A percentile compares a stretch with the other conserved stretches of the same genome.
These are phyloP conservation scores for Diphyllodes magnificus DNA, from an alignment of 2,113 vertebrate genomes.

Conservation along the genomic window DNA sequence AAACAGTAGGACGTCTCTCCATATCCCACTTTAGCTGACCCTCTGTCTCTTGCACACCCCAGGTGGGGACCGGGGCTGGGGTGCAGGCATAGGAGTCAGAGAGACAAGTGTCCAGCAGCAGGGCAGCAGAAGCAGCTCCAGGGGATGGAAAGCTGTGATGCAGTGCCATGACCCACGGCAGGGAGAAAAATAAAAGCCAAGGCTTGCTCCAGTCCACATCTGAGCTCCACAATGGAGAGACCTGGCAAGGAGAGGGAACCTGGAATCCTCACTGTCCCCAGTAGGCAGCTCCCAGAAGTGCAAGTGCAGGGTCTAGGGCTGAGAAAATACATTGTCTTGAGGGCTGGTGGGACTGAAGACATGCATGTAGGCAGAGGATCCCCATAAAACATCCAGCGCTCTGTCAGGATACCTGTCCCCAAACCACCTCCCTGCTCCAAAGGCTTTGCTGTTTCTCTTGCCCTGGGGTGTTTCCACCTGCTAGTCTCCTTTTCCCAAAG, in stretches of 20 bases:
- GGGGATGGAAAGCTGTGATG: not conserved
- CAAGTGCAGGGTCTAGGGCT: not conserved
- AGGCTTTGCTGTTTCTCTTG: not conserved
- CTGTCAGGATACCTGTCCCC: not conserved
- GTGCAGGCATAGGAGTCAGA: not conserved
- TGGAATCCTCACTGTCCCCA: not conserved
- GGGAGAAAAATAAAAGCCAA: not conserved
- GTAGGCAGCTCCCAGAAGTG: not conserved
- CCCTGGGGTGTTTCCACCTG: not conserved
- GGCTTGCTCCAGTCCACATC: not conserved
- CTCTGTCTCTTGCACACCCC: not conserved
- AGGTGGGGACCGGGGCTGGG: not conserved
- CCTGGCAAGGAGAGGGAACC: not conserved
- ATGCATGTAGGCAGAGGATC: not conserved
- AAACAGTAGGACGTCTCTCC: not conserved
- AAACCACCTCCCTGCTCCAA: not conserved
- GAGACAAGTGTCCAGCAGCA: fast-evolving
- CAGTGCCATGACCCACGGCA: not conserved
- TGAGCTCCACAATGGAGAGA: not conserved
- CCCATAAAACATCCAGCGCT: not conserved
- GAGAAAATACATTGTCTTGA: not conserved
- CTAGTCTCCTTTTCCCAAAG: not conserved
- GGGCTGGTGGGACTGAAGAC: not conserved
- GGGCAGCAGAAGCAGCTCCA: fast-evolving
- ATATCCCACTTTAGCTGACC: too few species aligned